A percentile compares a stretch with the other conserved stretches of the same genome.
phyloP scores from a whole-genome alignment of 2,888 invertebrate species.

The Flexamia atlantica region DNA sequence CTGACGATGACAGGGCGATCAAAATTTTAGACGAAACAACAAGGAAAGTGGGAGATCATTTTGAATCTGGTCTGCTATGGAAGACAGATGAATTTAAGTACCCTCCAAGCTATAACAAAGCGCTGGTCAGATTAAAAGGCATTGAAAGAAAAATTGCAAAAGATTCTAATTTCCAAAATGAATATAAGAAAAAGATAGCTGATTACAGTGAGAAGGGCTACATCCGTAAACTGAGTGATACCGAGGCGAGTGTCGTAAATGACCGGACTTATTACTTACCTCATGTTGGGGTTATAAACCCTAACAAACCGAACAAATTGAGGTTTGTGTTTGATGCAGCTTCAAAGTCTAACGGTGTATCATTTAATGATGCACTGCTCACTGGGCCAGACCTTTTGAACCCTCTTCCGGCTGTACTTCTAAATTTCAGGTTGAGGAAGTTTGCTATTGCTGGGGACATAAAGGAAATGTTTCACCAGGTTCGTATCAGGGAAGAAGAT shows the following conservation, averaged over 20 bases:
- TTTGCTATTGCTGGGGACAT: background rate
- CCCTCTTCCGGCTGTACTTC: background rate
- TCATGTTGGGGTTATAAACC: slow-evolving; percentile 14
- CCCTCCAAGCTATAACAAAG: background rate
- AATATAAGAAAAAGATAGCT: background rate
- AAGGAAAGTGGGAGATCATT: background rate
- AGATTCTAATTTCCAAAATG: background rate
- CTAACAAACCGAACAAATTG: background rate
- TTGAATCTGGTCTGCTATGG: background rate
- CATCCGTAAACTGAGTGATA: background rate
- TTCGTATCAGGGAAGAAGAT: background rate
- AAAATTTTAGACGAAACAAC: background rate
- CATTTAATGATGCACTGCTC: background rate
- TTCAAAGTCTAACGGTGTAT: background rate
- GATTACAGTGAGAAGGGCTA: background rate
- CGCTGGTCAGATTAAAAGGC: background rate
- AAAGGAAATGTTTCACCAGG: slow-evolving; percentile 16
- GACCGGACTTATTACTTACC: background rate
- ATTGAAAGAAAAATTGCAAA: slow-evolving; percentile 22
- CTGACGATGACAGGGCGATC: background rate
- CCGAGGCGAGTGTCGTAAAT: background rate
- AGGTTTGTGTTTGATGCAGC: slow-evolving; percentile 3
- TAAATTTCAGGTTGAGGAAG: background rate
- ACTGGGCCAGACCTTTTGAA: slow-evolving; percentile 4
- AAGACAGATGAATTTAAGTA: slow-evolving; percentile 2